Evolutionary conservation across 2,113 vertebrate species (phyloP).

Genomic region (Turnix velox): DNA sequence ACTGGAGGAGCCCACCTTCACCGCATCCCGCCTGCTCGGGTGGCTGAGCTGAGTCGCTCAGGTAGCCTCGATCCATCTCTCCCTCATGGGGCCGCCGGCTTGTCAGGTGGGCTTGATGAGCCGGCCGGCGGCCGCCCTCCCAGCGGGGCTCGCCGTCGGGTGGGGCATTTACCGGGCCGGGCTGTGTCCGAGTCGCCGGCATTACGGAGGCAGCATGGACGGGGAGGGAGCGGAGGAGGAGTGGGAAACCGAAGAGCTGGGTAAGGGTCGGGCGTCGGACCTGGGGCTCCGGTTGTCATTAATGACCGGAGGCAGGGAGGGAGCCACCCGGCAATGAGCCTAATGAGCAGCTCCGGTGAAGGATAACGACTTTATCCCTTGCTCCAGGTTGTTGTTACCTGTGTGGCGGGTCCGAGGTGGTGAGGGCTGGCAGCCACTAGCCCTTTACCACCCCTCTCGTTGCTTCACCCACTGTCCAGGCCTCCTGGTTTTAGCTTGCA

Average conservation of each 20-base stretch:
- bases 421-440: background rate
- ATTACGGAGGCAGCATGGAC: background rate
- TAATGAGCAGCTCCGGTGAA: background rate
- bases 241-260: fast-evolving
- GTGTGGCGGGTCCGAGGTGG: background rate
- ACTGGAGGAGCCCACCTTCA: too few relatives aligned
- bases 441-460: fast-evolving
- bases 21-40: background rate
- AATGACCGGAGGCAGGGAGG: background rate
- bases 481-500: fast-evolving
- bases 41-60: background rate
- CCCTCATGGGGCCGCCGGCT: fast-evolving
- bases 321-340: background rate
- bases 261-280: background rate
- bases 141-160: background rate
- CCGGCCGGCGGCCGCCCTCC: background rate
- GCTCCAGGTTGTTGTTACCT: fast-evolving
- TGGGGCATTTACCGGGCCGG: background rate
- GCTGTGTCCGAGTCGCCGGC: fast-evolving
- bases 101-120: slow-evolving; percentile 21
- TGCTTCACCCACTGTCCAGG: fast-evolving
- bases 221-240: background rate
- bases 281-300: fast-evolving
- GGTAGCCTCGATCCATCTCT: background rate
- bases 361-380: background rate